A percentile compares a stretch with the other conserved stretches of the same genome.
These are phyloP conservation scores for Adelognathus sp. DNA, from an alignment of 2,888 invertebrate genomes.

Conservation along the genomic window DNA sequence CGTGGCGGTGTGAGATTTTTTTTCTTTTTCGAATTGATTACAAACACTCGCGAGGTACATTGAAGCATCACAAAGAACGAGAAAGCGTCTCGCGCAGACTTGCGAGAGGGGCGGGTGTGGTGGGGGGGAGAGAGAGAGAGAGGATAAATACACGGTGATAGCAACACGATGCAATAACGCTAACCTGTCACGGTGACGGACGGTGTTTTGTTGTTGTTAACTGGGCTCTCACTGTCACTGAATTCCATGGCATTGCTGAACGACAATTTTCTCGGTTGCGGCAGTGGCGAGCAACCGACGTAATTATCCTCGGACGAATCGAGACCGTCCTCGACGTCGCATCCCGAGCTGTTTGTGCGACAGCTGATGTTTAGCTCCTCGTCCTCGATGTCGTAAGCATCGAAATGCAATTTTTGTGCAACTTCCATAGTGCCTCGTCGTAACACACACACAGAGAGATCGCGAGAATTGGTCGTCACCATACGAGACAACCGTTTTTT, in stretches of 20 bases:
- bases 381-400: constrained; percentile 79
- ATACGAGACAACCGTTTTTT: constrained; percentile 32
- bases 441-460: no score
- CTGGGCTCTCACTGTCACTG: constrained; percentile 72
- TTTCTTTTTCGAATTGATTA: no score
- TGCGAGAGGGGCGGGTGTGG: no score
- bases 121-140: background rate
- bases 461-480: no score
- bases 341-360: constrained; percentile 82
- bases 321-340: constrained; percentile 86
- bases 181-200: constrained; percentile 74
- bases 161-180: constrained; percentile 44
- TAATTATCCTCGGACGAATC: constrained; percentile 84
- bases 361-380: constrained; percentile 84
- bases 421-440: constrained; percentile 77
- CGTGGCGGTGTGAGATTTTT: no score
- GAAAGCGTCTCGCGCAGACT: no score
- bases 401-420: constrained; percentile 77
- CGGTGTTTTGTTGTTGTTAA: constrained; percentile 65
- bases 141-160: constrained; percentile 25
- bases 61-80: no score
- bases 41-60: no score
- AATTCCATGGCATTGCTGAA: constrained; percentile 83
- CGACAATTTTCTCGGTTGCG: constrained; percentile 85
- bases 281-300: constrained; percentile 83